Base-by-base conservation (phyloP, 2,113 vertebrate genomes). In the Speoplatyrhinus poulsoni region DNA sequence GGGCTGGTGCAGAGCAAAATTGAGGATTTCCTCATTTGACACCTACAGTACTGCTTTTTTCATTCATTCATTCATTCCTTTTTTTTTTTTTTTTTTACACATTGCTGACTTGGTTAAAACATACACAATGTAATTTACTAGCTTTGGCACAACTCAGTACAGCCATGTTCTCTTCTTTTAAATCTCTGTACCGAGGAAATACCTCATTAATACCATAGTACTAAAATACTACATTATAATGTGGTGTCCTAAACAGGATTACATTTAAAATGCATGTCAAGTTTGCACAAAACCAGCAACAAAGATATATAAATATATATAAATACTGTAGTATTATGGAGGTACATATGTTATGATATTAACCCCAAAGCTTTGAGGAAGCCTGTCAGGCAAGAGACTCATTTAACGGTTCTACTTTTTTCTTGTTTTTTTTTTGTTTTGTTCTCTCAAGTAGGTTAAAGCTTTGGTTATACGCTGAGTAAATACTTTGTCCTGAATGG, bases 1-100 rank as follows among this genome's bases (percentile, higher is more conserved):
- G 78, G 70, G 75, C 53, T 68, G 57, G 75, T 83, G 81, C 82
- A 71, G 62, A 73, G 83, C 65, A 62, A 73, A 70, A 60, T 53
- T 52, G 68, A 66, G 85, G 88, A 87, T 89, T 90, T 90, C 73
- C 73, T 71, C 83, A 68, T 83, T 75, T 84, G 82, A 87, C 84
- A 85, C 76, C 82, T 70, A 69, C n/a, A n/a, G n/a, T n/a, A n/a
- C 76, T 76, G 65, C 80, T 69, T 76, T 75, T 62, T 52, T 67
- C 26, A 74, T 26, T 26, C 26, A 26, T 26, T 26, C 26, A 26
- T 26, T 26, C 26, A 26, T 26, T 26, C 26, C 26, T 26, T 26
- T 26, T 26, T 26, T 26, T 19, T 32, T 26, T 11, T 67, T 76
- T 75, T 65, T 47, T 66, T 69, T 19, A 75, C 67, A 59, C n/a